Conservation (phyloP, 2,888 invertebrate species). For the Cheilosia vulpina region DNA sequence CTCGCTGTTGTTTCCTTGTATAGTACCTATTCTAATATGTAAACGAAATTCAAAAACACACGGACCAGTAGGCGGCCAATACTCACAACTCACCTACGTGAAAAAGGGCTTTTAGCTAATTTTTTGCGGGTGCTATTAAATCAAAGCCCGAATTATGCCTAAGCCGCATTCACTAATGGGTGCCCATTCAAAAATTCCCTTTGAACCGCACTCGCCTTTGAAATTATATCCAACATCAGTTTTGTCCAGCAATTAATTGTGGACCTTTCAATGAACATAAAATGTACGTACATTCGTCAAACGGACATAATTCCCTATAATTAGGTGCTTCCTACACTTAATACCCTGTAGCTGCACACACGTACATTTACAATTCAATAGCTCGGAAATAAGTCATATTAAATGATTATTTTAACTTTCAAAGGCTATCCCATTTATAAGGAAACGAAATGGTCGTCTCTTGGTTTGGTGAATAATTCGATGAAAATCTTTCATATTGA, state of each 20-base stretch:
- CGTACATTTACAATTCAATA: neutral
- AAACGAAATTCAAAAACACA: no score
- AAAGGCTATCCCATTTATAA: neutral
- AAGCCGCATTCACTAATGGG: neutral
- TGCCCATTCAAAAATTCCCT: constrained; percentile 44
- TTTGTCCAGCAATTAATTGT: constrained; percentile 41
- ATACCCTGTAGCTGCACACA: constrained; percentile 15
- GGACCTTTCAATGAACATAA: constrained; percentile 17
- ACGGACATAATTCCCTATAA: constrained; percentile 43
- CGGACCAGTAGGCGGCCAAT: no score
- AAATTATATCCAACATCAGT: constrained; percentile 43
- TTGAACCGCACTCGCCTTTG: constrained; percentile 40
- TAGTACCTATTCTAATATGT: no score
- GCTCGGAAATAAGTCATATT: constrained; percentile 16
- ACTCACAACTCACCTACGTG: no score
- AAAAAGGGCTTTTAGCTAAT: neutral
- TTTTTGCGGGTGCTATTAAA: neutral
- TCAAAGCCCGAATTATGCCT: no score
- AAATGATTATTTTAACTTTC: neutral
- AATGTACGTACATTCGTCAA: constrained; percentile 26
- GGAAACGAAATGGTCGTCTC: constrained; percentile 1
- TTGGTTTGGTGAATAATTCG: constrained; percentile 26
- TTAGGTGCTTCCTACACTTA: constrained; percentile 29
- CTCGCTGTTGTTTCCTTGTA: no score
- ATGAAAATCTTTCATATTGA: constrained; percentile 45